A percentile compares a stretch with the other conserved stretches of the same genome.
phyloP scores from a whole-genome alignment of 2,113 vertebrate species.

The Grammomys surdaster region DNA sequence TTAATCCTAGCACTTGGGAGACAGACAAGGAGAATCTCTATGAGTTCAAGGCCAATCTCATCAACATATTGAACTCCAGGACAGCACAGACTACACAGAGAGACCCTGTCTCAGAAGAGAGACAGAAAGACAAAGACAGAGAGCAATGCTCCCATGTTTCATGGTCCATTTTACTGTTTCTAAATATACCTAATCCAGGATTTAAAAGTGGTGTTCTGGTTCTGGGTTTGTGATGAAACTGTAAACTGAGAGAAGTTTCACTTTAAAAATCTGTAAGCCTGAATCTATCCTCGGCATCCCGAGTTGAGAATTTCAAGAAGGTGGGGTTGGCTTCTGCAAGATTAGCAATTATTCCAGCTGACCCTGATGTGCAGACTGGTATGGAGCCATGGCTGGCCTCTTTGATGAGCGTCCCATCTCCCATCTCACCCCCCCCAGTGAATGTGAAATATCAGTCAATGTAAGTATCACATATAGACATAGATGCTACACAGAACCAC shows the following conservation, averaged over 20 bases:
- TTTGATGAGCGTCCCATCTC: neutral
- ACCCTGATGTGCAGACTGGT: neutral
- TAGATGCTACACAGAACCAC: neutral
- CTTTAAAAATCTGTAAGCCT: neutral
- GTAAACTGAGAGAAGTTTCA: neutral
- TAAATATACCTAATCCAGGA: neutral
- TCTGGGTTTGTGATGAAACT: neutral
- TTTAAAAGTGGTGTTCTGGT: neutral
- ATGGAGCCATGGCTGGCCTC: neutral
- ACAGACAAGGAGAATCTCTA: neutral
- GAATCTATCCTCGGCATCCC: neutral
- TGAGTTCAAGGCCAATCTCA: neutral
- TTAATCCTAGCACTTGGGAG: neutral
- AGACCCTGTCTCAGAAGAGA: neutral
- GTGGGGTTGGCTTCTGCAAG: neutral
- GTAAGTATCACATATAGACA: neutral
- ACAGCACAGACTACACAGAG: neutral
- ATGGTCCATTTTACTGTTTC: neutral
- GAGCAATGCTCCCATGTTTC: neutral
- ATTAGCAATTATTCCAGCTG: neutral
- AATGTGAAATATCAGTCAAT: neutral
- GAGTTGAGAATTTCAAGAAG: neutral
- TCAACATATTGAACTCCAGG: neutral
- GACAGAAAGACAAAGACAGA: neutral
- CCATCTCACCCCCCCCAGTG: neutral